Evolutionary conservation across 1,140 invertebrate genomes (phyloP), one percentile per base, ranked within the genome.

Genomic region (Odontomachus brunneus): DNA sequence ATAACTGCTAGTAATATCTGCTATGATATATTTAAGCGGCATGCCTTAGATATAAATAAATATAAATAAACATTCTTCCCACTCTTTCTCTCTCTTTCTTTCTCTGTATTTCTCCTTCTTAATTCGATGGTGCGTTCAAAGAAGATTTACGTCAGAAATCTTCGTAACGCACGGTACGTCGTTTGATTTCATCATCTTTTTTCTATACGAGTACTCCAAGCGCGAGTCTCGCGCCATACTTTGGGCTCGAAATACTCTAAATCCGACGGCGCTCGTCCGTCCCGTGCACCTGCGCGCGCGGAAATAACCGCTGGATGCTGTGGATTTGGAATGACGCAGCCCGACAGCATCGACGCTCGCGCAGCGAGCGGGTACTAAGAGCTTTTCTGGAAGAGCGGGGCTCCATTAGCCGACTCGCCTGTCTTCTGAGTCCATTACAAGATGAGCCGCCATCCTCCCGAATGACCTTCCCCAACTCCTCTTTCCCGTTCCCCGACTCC

Each of bases 351-450:
- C 90, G 92, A 93, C 91, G 91, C 91, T 91, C 89, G 84, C 88
- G 89, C 91, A 90, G 2, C 2, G 91, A 91, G 91, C 89, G 90
- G 90, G 92, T 93, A 92, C 92, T 91, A 92, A 93, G 93, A 94
- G 93, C 93, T 92, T 94, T 94, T 94, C 90, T 92, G 89, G 89
- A 90, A 90, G 87, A 92, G 92, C 91, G 90, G 89, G 91, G 91
- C 91, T 94, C 93, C 93, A 94, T 94, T 94, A 94, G 93, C 92
- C 93, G 90, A 92, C 92, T 94, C 92, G 93, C 91, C 92, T 94
- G 93, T 94, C 93, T 94, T 93, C 91, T 91, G 93, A 94, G 93
- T 94, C 93, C 93, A 94, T 94, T 94, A 94, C 93, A 94, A 94
- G 93, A 94, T 94, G 93, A 94, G 93, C 92, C 87, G 76, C 89